These are phyloP conservation scores for Noctua comes DNA, from an alignment of 2,888 invertebrate species.

Conservation along the genomic window DNA sequence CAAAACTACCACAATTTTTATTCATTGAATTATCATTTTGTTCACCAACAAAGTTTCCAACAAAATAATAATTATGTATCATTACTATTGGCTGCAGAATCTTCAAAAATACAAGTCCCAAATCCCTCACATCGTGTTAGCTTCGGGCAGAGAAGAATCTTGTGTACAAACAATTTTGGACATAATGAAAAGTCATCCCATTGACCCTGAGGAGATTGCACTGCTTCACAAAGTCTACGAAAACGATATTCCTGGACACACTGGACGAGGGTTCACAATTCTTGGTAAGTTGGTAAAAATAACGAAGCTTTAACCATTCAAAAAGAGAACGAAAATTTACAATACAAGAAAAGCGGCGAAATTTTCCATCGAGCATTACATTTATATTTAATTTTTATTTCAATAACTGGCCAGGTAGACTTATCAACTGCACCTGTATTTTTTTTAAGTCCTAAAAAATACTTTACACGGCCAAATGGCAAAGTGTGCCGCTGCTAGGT, in stretches of 20 bases:
- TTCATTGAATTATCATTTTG: background rate
- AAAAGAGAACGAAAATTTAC: background rate
- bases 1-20: background rate
- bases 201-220: conserved; percentile 87
- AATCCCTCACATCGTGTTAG: conserved; percentile 87
- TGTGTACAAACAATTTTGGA: conserved; percentile 80
- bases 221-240: conserved; percentile 86
- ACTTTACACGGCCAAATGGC: background rate
- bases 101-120: conserved; percentile 70
- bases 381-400: background rate
- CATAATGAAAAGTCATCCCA: conserved; percentile 71
- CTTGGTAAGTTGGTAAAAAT: conserved; percentile 70
- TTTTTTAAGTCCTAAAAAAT: background rate
- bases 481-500: background rate
- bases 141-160: conserved; percentile 90
- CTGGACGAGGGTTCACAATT: conserved; percentile 92
- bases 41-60: background rate
- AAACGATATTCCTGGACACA: conserved; percentile 89
- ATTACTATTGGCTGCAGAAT: conserved; percentile 65
- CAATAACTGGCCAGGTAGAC: background rate
- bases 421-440: background rate
- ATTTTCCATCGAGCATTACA: background rate
- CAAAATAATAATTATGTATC: background rate
- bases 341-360: too few species aligned
- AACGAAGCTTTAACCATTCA: background rate